A percentile compares a stretch with the other conserved stretches of the same genome.
These are phyloP conservation scores for Lutra lutra DNA, from an alignment of 2,797 vertebrate genomes.

Conservation along the genomic window DNA sequence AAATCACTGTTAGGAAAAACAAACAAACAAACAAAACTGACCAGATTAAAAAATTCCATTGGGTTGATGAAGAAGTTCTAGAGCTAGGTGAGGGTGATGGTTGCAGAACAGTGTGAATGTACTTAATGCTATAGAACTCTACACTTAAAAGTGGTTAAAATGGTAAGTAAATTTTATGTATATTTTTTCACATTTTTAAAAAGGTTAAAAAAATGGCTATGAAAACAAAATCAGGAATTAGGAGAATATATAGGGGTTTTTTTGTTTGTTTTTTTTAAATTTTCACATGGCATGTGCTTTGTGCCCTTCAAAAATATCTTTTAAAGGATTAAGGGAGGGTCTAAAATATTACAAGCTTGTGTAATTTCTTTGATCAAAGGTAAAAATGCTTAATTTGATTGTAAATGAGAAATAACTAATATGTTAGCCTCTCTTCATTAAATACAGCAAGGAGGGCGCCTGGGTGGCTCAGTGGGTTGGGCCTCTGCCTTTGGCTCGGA, in stretches of 20 bases:
- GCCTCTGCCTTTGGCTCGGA: too few species aligned
- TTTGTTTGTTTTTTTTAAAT: not conserved
- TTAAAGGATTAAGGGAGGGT: not conserved
- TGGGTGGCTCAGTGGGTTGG: too few species aligned
- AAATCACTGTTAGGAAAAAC: too few species aligned
- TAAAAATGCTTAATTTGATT: slow-evolving; percentile 19
- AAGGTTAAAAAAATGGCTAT: not conserved
- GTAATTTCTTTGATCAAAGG: slow-evolving; percentile 16
- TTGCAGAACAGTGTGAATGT: not conserved
- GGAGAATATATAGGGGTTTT: not conserved
- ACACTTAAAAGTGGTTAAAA: not conserved
- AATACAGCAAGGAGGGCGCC: not conserved
- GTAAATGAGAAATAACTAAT: not conserved
- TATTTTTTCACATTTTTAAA: not conserved
- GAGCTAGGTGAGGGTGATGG: not conserved
- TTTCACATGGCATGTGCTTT: not conserved
- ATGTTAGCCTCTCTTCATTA: slow-evolving; percentile 29
- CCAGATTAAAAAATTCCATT: not conserved
- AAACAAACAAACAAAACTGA: too few species aligned
- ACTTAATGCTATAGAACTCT: not conserved
- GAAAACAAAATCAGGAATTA: not conserved
- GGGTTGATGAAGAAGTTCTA: not conserved
- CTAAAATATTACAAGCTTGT: not conserved
- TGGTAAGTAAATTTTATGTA: not conserved
- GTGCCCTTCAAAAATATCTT: not conserved